phyloP scores from a whole-genome alignment of 1,140 invertebrate species.

The Metopolophium dirhodum region DNA sequence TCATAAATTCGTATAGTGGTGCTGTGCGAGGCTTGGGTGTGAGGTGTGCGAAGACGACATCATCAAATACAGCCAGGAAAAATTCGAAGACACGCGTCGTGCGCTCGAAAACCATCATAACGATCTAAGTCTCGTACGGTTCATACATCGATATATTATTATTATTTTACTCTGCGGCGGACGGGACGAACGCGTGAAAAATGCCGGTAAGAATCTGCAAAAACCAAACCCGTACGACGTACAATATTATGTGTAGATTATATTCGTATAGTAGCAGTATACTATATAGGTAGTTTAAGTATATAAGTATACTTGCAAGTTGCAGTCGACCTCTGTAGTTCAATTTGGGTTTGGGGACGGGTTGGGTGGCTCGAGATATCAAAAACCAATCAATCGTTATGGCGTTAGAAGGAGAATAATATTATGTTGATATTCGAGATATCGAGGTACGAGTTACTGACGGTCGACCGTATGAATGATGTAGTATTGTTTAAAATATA shows the following conservation, averaged over 20 bases:
- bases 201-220: background rate
- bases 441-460: too few relatives aligned
- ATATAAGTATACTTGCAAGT: too few relatives aligned
- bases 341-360: too few relatives aligned
- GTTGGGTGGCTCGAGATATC: background rate
- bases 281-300: too few relatives aligned
- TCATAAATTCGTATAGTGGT: too few relatives aligned
- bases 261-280: background rate
- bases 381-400: background rate
- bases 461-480: background rate
- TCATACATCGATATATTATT: background rate
- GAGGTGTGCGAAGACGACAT: background rate
- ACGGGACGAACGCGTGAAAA: background rate
- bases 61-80: background rate
- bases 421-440: too few relatives aligned
- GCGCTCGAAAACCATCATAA: background rate
- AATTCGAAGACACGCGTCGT: background rate
- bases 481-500: too few relatives aligned
- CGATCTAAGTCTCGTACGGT: background rate
- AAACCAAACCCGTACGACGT: background rate
- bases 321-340: background rate
- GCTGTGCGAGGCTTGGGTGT: background rate
- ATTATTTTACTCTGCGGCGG: background rate
- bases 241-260: background rate
- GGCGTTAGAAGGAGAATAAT: background rate